Base-by-base conservation (phyloP, 92 coral and sea anemone species). In the Paragorgia papillata region DNA sequence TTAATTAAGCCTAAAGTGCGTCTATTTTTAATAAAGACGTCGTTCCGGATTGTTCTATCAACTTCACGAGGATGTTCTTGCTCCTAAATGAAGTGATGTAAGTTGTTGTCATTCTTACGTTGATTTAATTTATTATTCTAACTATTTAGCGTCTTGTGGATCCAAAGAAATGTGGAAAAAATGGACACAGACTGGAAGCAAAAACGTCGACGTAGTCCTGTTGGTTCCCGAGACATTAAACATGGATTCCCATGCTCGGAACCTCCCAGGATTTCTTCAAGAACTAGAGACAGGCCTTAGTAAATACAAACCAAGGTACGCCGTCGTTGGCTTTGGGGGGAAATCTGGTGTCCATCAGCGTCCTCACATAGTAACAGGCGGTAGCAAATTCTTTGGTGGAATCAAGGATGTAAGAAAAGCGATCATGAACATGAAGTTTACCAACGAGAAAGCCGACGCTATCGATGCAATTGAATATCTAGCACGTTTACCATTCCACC, bases 271-370 rank as follows among this genome's bases (percentile, higher is more conserved):
- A 1, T 83, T 84, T 55, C 85, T 91, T 22, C 53, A 64, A 32
- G 82, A 77, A 17, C 74, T 95, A 29, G 40, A 68, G 1, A 10
- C 66, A 4, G 86, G 82, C 32, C 84, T 93, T 31, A 2, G 46
- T 63, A 82, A 85, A 65, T 95, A 80, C 82, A 84, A 87, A 1
- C 64, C 92, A 79, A 85, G 89, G 53, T 95, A 91, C 73, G 99
- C 97, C 19, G 87, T 95, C 18, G 89, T 95, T 32, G 92, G 97
- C 66, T 95, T 71, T 48, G 99, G 99, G 12, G 99, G 99, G 8
- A 82, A 86, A 58, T 15, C 78, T 41, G 83, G 86, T 53, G 66
- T 87, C 25, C 97, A 87, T 80, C 58, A 22, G 35, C 82, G 69
- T 30, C 92, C 99, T 22, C 97, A 95, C 68, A 67, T 80, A 37